phyloP scores from a whole-genome alignment of 2,113 vertebrate genomes.

The Apodemus speciosus region DNA sequence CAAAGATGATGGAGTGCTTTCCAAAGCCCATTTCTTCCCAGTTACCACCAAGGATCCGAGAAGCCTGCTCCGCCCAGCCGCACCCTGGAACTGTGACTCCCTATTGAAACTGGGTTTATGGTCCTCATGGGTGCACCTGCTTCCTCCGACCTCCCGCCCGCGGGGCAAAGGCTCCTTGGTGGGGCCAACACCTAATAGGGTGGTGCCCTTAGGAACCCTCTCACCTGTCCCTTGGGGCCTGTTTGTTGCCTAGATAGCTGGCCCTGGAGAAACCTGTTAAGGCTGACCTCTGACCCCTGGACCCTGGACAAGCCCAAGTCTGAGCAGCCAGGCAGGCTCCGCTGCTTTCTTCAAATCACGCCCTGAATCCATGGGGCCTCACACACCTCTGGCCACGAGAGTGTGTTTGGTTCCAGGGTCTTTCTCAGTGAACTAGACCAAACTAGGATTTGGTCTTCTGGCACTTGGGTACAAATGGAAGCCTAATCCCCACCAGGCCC shows the following conservation, averaged over 20 bases:
- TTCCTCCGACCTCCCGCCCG: neutral
- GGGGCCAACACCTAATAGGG: neutral
- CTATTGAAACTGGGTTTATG: constrained; percentile 11
- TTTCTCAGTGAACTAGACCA: neutral
- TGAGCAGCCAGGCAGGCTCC: neutral
- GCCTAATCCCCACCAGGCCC: no score
- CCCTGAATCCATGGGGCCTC: neutral
- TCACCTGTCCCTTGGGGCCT: accelerated
- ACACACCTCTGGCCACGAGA: neutral
- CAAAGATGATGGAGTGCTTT: neutral
- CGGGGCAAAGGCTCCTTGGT: neutral
- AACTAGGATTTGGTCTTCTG: neutral
- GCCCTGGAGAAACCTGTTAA: neutral
- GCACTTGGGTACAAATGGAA: neutral
- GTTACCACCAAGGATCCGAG: neutral
- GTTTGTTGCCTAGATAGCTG: neutral
- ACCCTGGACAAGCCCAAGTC: neutral
- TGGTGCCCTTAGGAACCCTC: neutral
- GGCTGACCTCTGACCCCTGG: neutral
- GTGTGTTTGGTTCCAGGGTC: neutral
- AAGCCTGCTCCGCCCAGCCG: neutral
- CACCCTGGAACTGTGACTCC: neutral
- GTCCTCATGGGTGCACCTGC: neutral
- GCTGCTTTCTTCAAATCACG: neutral
- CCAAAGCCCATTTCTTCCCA: neutral